phyloP scores from a whole-genome alignment of 2,113 vertebrate species.

The Paradoxurus hermaphroditus region DNA sequence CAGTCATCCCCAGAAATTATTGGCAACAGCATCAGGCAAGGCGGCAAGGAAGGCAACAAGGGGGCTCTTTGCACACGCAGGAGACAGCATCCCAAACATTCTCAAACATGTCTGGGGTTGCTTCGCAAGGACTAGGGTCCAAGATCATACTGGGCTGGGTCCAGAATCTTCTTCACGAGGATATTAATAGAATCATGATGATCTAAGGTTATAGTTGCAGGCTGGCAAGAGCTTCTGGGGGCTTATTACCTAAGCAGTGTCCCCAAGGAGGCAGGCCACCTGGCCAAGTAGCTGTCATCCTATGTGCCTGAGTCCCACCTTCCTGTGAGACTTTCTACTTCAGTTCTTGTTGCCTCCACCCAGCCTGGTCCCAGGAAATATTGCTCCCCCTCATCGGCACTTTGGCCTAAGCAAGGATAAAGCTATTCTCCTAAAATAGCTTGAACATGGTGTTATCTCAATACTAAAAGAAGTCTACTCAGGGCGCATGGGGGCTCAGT shows the following conservation, averaged over 20 bases:
- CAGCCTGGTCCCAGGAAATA: no score
- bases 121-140: not conserved
- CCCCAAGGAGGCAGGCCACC: not conserved
- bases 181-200: not conserved
- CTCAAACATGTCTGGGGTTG: not conserved
- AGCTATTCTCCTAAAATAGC: not conserved
- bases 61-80: not conserved
- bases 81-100: not conserved
- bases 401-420: not conserved
- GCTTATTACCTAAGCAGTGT: not conserved
- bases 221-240: not conserved
- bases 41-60: not conserved
- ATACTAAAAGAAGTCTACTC: not conserved
- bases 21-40: not conserved
- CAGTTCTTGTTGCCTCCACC: not conserved
- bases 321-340: not conserved
- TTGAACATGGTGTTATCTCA: not conserved
- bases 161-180: not conserved
- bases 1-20: not conserved
- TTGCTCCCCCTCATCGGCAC: not conserved
- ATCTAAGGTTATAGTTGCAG: not conserved
- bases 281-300: not conserved
- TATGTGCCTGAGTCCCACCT: not conserved
- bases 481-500: no score
- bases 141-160: not conserved